phyloP scores from a whole-genome alignment of 2,888 invertebrate genomes.

The Pterostichus madidus region DNA sequence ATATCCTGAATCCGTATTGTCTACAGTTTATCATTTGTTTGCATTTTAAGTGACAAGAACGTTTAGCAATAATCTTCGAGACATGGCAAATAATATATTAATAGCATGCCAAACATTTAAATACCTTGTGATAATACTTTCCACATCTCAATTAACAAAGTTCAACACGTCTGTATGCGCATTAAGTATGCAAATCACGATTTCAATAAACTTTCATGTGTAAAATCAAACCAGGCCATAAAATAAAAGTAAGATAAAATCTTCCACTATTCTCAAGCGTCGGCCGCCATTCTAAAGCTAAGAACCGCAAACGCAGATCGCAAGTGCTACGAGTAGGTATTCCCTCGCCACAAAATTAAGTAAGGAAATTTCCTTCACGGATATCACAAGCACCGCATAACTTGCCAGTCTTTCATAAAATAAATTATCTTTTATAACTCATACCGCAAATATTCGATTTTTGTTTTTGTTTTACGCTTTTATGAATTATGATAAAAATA shows the following conservation, averaged over 20 bases:
- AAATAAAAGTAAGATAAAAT: slow-evolving; percentile 42
- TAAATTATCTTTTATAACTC: too few species aligned
- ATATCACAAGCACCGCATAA: too few species aligned
- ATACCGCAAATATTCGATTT: too few species aligned
- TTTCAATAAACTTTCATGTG: slow-evolving; percentile 46
- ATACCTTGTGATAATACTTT: not conserved
- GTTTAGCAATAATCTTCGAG: not conserved
- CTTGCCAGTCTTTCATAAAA: not conserved
- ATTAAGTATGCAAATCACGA: slow-evolving; percentile 44
- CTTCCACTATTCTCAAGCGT: slow-evolving; percentile 5
- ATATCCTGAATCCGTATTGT: too few species aligned
- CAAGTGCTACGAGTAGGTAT: not conserved
- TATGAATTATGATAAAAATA: too few species aligned
- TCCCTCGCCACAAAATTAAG: not conserved
- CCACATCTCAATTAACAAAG: slow-evolving; percentile 40
- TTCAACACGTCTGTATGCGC: slow-evolving; percentile 8
- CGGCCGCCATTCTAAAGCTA: not conserved
- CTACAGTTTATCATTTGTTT: too few species aligned
- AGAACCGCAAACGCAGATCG: slow-evolving; percentile 13
- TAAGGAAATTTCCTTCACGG: slow-evolving; percentile 14
- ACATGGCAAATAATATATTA: not conserved
- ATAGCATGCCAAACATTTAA: too few species aligned
- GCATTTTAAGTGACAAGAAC: too few species aligned
- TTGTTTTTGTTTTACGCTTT: too few species aligned
- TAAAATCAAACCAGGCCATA: slow-evolving; percentile 46